Evolutionary conservation across 2,888 invertebrate genomes (phyloP), one percentile per base, ranked within the genome.

Genomic region (Drosophila tripunctata): DNA sequence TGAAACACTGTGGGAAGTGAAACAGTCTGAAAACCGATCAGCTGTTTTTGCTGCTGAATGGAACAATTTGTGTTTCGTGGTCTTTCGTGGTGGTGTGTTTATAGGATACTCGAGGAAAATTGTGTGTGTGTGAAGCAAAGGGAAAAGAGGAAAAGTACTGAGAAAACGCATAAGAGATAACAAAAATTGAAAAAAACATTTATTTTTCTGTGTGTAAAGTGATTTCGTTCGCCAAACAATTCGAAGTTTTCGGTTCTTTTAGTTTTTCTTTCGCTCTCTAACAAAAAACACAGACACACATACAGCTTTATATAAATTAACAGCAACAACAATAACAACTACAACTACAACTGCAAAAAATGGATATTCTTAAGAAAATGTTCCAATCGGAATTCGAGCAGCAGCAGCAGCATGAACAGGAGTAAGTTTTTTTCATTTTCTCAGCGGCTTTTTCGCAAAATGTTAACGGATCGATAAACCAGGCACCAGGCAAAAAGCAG

Each of bases 351-450:
- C 43, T 27, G 22, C 17, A 52, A 24, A n/a, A 60, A 6, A 85
- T 85, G 85, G 85, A 85, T 75, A 84, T 85, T 52, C 68, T 85
- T n/a, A 85, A 81, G 79, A 85, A 87, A 84, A 85, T 85, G 85
- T 85, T 85, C 73, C 63, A 86, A 68, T 71, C 81, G 48, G 74
- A 80, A 40, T 35, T 67, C 14, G 77, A 79, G 35, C 52, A 80
- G 65, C 68, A 71, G 52, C 52, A 80, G 65, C 68, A 71, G 52
- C 67, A 75, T 69, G 76, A 85, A 64, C 57, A 68, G 45, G 87
- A 76, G 79, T 80, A 62, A 80, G 79, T 79, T 44, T 19, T 50
- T n/a, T 8, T 6, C 15, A 4, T 48, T 38, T 50, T 22, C 12
- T 10, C 43, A 54, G 70, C 71, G 75, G 61, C 71, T 73, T 69